phyloP scores from a whole-genome alignment of 2,113 vertebrate species.

The Passer montanus region DNA sequence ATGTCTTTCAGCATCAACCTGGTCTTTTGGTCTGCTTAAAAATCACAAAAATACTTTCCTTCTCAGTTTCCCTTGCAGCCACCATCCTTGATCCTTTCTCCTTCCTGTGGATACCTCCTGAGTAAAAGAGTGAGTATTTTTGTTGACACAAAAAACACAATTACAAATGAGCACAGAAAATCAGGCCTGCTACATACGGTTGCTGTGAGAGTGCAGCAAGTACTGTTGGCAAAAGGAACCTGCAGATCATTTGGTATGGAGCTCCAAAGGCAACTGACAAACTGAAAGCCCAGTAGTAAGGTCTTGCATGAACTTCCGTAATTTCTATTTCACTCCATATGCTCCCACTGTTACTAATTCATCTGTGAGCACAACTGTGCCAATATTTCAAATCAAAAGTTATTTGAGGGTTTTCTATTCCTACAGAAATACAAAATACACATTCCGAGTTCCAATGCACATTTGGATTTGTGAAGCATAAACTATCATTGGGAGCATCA shows the following conservation, averaged over 20 bases:
- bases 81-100: neutral
- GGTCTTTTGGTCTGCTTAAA: neutral
- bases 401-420: neutral
- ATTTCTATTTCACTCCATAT: neutral
- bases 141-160: neutral
- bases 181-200: neutral
- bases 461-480: neutral
- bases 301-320: neutral
- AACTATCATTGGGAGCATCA: neutral
- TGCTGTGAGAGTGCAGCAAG: neutral
- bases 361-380: neutral
- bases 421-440: neutral
- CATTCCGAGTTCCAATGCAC: neutral
- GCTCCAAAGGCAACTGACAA: neutral
- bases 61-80: neutral
- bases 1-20: neutral
- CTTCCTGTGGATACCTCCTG: neutral
- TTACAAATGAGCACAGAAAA: neutral
- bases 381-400: neutral
- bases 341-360: slow-evolving; percentile 6
- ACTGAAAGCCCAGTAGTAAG: neutral
- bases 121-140: neutral
- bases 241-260: neutral
- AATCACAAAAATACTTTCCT: neutral
- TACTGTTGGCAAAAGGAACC: neutral